A percentile compares a stretch with the other conserved stretches of the same genome.
These are phyloP conservation scores for Saccopteryx bilineata DNA, from an alignment of 2,113 vertebrate species.

Conservation along the genomic window DNA sequence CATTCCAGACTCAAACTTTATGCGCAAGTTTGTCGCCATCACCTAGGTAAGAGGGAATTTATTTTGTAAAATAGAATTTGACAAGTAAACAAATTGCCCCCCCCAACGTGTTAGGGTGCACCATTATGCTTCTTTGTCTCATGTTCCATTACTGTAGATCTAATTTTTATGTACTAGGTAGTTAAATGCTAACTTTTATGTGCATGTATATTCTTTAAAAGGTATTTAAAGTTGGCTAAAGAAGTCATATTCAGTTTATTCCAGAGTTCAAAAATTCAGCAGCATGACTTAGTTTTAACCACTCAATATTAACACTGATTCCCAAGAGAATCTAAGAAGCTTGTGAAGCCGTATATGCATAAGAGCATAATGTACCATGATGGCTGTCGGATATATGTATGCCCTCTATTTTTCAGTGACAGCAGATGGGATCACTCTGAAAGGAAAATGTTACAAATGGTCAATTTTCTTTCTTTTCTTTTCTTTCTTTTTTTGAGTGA, in stretches of 20 bases:
- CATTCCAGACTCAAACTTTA: conserved; percentile 97
- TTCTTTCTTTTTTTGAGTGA: too few relatives aligned
- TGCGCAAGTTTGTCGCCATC: conserved; percentile 95
- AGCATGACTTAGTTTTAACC: conserved; percentile 1
- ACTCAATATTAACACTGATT: conserved; percentile 20
- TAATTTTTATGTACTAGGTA: background rate
- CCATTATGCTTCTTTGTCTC: background rate
- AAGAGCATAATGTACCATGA: fast-evolving
- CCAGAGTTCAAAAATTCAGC: background rate
- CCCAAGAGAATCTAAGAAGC: background rate
- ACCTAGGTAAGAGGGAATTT: conserved; percentile 91
- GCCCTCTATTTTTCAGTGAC: background rate
- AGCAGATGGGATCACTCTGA: background rate
- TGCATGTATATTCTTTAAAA: background rate
- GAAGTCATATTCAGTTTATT: background rate
- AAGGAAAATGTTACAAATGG: background rate
- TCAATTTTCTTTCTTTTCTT: background rate
- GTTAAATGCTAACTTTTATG: conserved; percentile 37
- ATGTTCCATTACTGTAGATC: background rate
- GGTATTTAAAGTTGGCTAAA: conserved; percentile 5
- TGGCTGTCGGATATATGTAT: fast-evolving
- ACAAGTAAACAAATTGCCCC: background rate
- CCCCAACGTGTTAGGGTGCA: background rate
- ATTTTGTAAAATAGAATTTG: background rate
- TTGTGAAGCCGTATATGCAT: background rate